Evolutionary conservation across 2,797 vertebrate genomes (phyloP), one percentile per base, ranked within the genome.

Genomic region (Chelonia mydas): DNA sequence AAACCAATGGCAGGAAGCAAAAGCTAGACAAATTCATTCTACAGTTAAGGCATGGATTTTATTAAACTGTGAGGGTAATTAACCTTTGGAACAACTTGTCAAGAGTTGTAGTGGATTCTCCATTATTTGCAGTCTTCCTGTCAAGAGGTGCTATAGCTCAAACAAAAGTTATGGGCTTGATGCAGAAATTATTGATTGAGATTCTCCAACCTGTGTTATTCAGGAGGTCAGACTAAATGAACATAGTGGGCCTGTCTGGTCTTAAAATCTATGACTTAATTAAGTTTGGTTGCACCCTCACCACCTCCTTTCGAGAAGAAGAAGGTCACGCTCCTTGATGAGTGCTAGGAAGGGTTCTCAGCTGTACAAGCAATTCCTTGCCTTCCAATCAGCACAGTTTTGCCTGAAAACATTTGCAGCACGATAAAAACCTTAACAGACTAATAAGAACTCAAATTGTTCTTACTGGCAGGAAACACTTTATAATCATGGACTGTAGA

Each of bases 381-480:
- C 16, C 61, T 65, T 16, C 23, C 37, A 74, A 3, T 45, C 21
- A 74, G 37, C 37, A 74, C 72, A 74, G 11, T n/a, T 65, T n/a
- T n/a, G 16, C 61, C 61, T n/a, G 41, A 74, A 45, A 12, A 74
- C 23, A 74, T 45, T 61, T 74, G 5, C 16, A 86, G 96, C 83
- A 47, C 88, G 93, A 93, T 94, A 86, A 92, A 92, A 84, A 53
- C 25, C 92, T 47, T 80, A 50, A 4, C 57, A 72, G 72, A 45
- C 31, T n/a, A 17, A 45, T 25, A 90, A 1, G 53, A 80, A 9
- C 53, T 47, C 25, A 0, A 0, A 28, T 27, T 0, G 2, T 31
- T 87, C 61, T 0, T 0, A 3, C 0, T 1, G 33, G 79, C 0
- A 0, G 19, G 55, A 65, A 17, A 65, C 61, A n/a, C 31, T n/a